Evolutionary conservation across 1,140 invertebrate species (phyloP).

Genomic region (Lepidurus arcticus): DNA sequence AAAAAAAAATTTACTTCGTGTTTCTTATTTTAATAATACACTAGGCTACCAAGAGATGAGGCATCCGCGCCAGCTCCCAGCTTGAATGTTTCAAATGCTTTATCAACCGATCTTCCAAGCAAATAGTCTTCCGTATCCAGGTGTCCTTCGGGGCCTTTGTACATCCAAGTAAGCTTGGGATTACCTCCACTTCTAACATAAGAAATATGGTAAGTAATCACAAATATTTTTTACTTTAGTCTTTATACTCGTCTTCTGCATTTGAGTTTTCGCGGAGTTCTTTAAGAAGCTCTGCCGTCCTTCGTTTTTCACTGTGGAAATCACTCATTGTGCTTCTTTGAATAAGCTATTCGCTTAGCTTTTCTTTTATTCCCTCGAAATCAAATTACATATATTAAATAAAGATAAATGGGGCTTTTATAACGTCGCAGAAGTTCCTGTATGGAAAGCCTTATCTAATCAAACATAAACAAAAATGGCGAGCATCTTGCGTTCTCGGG

Average conservation of each 20-base stretch:
- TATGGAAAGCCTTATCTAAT: neutral
- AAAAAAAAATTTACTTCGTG: neutral
- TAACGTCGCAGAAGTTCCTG: too few relatives aligned
- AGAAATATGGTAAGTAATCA: neutral
- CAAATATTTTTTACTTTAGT: neutral
- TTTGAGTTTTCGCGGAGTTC: neutral
- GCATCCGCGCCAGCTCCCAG: conserved; percentile 27
- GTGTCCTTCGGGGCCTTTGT: conserved; percentile 28
- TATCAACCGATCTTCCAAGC: conserved; percentile 29
- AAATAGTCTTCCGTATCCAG: conserved; percentile 31
- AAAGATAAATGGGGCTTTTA: too few relatives aligned
- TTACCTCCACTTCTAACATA: neutral
- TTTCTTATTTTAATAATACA: neutral
- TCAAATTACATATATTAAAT: too few relatives aligned
- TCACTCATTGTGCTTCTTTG: neutral
- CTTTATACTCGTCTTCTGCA: neutral
- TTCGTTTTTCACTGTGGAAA: neutral
- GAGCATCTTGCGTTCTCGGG: neutral
- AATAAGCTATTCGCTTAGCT: neutral
- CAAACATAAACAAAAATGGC: neutral
- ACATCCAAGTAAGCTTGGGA: conserved; percentile 31
- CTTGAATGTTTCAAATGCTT: conserved; percentile 31
- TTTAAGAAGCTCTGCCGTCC: neutral
- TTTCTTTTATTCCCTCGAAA: too few relatives aligned
- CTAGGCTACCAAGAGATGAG: neutral